These are phyloP conservation scores for Zosterops pallidus DNA, from an alignment of 2,113 vertebrate genomes.

Conservation along the genomic window DNA sequence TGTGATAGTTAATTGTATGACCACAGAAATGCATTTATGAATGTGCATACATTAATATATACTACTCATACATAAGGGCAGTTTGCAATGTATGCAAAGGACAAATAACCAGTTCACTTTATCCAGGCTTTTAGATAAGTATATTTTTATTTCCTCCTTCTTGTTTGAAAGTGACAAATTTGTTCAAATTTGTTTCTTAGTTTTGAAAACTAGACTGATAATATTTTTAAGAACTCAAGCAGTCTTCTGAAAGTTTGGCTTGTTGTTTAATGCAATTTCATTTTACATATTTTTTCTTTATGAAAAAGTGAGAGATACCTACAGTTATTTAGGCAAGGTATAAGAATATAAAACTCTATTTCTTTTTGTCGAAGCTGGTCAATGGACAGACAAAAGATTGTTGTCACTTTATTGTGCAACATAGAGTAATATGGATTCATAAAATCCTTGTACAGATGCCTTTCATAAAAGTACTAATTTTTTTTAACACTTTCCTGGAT, in stretches of 20 bases:
- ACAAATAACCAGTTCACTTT: neutral
- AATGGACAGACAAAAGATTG: neutral
- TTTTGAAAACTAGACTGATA: neutral
- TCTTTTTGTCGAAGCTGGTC: neutral
- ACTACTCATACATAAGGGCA: neutral
- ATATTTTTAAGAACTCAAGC: neutral
- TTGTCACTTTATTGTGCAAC: neutral
- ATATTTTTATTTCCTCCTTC: neutral
- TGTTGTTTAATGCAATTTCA: neutral
- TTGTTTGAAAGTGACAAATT: neutral
- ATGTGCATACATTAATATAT: neutral
- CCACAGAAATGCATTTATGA: neutral
- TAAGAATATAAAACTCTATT: neutral
- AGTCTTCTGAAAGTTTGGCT: neutral
- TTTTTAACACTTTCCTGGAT: neutral
- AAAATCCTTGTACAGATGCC: neutral
- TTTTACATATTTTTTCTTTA: neutral
- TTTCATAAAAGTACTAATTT: neutral
- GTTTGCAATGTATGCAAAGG: neutral
- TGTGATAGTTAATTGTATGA: neutral
- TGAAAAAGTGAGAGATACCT: neutral
- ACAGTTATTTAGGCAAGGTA: neutral
- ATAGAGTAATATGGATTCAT: neutral
- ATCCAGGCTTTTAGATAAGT: neutral
- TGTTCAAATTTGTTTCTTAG: neutral